A percentile compares a stretch with the other conserved stretches of the same genome.
These are phyloP conservation scores for Drusus annulatus DNA, from an alignment of 1,140 invertebrate genomes.

Conservation along the genomic window DNA sequence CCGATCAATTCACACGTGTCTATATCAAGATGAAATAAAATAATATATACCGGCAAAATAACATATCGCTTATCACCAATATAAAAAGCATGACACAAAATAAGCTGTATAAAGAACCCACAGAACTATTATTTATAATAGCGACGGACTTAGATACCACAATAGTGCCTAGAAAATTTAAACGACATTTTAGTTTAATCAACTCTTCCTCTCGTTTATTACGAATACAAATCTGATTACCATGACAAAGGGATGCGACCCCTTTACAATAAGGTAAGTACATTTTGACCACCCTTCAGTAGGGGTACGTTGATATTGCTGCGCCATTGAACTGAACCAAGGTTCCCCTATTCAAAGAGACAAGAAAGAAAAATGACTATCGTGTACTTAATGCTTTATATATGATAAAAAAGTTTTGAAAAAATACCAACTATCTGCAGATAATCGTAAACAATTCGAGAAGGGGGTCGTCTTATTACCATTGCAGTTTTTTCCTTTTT, in stretches of 20 bases:
- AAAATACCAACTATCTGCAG: constrained; percentile 11
- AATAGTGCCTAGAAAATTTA: too few relatives aligned
- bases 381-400: constrained; percentile 57
- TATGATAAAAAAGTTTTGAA: constrained; percentile 47
- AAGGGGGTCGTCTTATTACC: constrained; percentile 51
- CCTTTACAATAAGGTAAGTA: constrained; percentile 24
- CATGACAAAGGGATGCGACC: constrained; percentile 28
- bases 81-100: too few relatives aligned
- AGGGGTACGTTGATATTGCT: constrained; percentile 28
- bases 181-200: too few relatives aligned
- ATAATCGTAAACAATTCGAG: constrained; percentile 49
- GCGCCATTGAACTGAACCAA: not conserved
- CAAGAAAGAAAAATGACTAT: constrained; percentile 53
- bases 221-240: constrained; percentile 8
- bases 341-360: constrained; percentile 21
- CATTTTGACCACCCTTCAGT: constrained; percentile 16
- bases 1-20: too few relatives aligned
- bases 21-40: too few relatives aligned
- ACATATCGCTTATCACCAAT: too few relatives aligned
- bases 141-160: too few relatives aligned
- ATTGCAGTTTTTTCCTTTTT: constrained; percentile 48
- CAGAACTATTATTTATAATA: too few relatives aligned
- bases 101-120: too few relatives aligned
- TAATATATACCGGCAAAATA: too few relatives aligned
- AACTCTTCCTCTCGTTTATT: constrained; percentile 5